These are phyloP conservation scores for Notamacropus eugenii DNA, from an alignment of 2,797 vertebrate species.

Conservation along the genomic window DNA sequence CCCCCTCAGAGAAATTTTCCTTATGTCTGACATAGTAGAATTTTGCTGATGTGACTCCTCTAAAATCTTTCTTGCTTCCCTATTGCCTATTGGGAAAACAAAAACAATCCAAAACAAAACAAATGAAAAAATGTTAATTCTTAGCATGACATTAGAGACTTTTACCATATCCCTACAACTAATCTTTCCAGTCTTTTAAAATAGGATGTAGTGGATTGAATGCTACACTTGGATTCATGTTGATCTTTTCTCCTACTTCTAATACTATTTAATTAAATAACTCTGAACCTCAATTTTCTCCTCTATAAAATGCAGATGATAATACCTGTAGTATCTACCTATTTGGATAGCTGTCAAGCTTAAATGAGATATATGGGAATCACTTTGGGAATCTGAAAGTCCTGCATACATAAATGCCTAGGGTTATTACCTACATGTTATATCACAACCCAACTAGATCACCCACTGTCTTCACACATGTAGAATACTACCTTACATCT, in stretches of 20 bases:
- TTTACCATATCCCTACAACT: background rate
- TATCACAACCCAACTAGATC: background rate
- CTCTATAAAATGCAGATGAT: background rate
- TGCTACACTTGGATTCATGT: background rate
- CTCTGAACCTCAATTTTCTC: background rate
- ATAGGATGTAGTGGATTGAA: background rate
- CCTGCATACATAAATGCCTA: background rate
- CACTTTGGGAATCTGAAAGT: background rate
- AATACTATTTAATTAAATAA: background rate
- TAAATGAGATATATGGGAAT: background rate
- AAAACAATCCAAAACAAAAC: background rate
- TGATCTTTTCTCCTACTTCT: background rate
- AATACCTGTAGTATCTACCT: accelerated
- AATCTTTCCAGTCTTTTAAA: background rate
- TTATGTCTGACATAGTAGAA: background rate
- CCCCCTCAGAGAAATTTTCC: background rate
- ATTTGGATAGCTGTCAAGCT: accelerated
- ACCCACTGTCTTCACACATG: background rate
- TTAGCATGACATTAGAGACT: background rate
- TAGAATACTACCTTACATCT: background rate
- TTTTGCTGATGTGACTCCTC: background rate
- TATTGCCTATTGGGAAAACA: background rate
- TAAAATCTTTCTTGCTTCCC: background rate
- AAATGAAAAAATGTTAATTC: background rate
- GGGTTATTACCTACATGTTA: background rate